Evolutionary conservation across 2,797 vertebrate species (phyloP), one percentile per base, ranked within the genome.

Genomic region (Babyrousa celebensis): DNA sequence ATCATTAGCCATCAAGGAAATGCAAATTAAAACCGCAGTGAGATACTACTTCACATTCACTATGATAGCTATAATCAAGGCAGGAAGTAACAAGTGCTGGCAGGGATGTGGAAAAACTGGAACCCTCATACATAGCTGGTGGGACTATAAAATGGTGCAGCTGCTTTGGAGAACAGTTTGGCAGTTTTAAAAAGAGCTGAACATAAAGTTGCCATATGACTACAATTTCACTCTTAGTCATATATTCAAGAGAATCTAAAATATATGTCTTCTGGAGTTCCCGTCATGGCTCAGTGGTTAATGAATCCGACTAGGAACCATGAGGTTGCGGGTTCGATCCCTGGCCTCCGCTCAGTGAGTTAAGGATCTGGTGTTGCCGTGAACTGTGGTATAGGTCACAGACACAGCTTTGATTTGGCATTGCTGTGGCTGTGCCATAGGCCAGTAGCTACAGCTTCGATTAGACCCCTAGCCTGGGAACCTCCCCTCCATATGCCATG

Each of bases 161-260:
- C 65, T 62, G 32, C 71, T 70, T 89, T 89, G 54, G 32, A 75
- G 77, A 89, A 67, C 20, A 32, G 11, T 70, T 94, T 63, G 27
- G 25, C 12, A 93, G 20, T 78, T 90, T 77, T 48, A 86, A 6
- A 74, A 79, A 85, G n/a, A 84, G 23, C 63, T 85, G 74, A 96
- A 79, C 32, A 75, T 32, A 85, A 60, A 77, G 16, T 80, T 94
- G 11, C 58, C 79, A 75, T 85, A 56, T 68, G 54, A 82, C 48
- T 60, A 29, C 65, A 78, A 84, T 92, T 94, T 91, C 18, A 88
- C 27, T 88, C 60, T 91, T 88, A 70, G 25, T 75, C 83, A 63
- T 52, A 58, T 84, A 84, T 14, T 68, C 65, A 79, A 78, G 29
- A 92, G 29, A 58, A 71, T 70, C 60, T 36, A 85, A 93, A 84